Base-by-base conservation (phyloP, 2,888 invertebrate species). In the Drosophila neoperkinsi region DNA sequence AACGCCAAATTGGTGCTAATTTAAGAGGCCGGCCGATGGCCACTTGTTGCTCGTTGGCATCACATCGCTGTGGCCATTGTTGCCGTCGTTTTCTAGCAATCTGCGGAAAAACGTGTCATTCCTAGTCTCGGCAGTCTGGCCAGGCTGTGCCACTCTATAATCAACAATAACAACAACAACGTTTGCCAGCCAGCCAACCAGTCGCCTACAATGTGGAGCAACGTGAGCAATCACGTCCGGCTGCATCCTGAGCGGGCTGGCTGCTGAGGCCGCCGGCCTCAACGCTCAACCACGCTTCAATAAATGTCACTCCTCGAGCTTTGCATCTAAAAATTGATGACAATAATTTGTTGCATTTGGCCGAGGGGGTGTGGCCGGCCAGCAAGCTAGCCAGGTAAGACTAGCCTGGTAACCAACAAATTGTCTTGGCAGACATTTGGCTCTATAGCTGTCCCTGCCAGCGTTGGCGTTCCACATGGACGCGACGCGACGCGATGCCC, bases 281-380 rank as follows among this genome's bases (percentile, higher is more conserved):
- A 69, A 51, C 70, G 64, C 79, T 82, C 60, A 63, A 81, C 77
- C 83, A 91, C 74, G 90, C 85, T 90, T 88, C 91, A 90, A 90
- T 90, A 91, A 91, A 91, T 90, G 89, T 90, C 89, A 90, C 80
- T 90, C 89, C 91, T 87, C 89, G 78, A 90, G 91, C 89, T 78
- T 79, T 88, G 90, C 84, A 82, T 82, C 86, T 85, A 84, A 88
- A 91, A 89, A 89, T 90, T 89, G 89, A 91, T 89, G 91, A 86
- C 89, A 89, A 91, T 91, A 89, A 89, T 89, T 89, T 89, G 89
- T 86, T 88, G 90, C 82, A 78, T 81, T 84, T 70, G 88, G 76
- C 86, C 73, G 64, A 53, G 82, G 89, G 81, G 87, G 88, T 80
- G 89, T 89, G 90, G 84, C 77, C 74, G 60, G 51, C 57, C 36